phyloP scores from a whole-genome alignment of 2,888 invertebrate species.

The Hipparchia semele region DNA sequence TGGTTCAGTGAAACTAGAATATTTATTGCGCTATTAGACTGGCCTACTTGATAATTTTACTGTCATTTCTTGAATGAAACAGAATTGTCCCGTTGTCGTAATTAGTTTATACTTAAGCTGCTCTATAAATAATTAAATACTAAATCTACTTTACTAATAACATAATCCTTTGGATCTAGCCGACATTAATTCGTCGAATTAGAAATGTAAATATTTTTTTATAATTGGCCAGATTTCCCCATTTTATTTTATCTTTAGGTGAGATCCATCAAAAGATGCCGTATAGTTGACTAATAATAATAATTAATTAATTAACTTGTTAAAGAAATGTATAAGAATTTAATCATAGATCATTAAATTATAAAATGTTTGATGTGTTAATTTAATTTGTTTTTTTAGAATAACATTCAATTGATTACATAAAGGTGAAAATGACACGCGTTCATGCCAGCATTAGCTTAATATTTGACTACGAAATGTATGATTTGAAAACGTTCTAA shows the following conservation, averaged over 20 bases:
- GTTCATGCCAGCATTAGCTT: too few relatives aligned
- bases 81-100: too few relatives aligned
- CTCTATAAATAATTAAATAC: background rate
- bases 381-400: background rate
- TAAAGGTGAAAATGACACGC: background rate
- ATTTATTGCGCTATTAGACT: too few relatives aligned
- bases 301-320: slow-evolving; percentile 1
- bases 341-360: background rate
- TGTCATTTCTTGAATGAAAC: too few relatives aligned
- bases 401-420: background rate
- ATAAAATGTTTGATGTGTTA: slow-evolving; percentile 1
- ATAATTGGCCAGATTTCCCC: slow-evolving; percentile 12
- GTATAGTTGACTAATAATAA: background rate
- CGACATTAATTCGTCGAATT: slow-evolving; percentile 17
- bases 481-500: too few relatives aligned
- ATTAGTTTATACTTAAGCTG: too few relatives aligned
- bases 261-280: slow-evolving; percentile 10
- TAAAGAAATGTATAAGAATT: background rate
- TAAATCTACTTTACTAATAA: background rate
- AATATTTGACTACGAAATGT: too few relatives aligned
- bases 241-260: background rate
- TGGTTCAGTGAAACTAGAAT: too few relatives aligned
- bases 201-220: slow-evolving; percentile 18
- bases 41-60: too few relatives aligned
- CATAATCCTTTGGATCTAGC: background rate